phyloP scores from a whole-genome alignment of 2,113 vertebrate genomes.

The Anolis carolinensis region DNA sequence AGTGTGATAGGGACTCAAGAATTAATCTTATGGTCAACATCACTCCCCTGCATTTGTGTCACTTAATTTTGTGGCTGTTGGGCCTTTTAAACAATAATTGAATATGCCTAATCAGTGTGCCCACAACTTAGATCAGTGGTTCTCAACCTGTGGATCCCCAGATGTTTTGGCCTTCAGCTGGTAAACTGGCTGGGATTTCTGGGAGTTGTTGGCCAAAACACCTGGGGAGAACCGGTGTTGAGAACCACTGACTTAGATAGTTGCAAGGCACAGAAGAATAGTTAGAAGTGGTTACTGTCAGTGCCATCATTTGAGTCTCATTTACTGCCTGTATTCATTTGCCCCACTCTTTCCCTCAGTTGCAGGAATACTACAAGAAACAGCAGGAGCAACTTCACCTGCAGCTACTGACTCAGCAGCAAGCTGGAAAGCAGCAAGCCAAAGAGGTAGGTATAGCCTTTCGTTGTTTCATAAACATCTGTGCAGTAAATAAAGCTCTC shows the following conservation, averaged over 20 bases:
- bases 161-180: too few species aligned
- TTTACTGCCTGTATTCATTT: not conserved
- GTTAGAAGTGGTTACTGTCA: not conserved
- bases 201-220: too few species aligned
- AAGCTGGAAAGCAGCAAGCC: slow-evolving; percentile 88
- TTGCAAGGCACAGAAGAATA: not conserved
- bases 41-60: too few species aligned
- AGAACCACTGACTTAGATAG: too few species aligned
- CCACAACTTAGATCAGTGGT: too few species aligned
- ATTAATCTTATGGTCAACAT: too few species aligned
- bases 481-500: not conserved
- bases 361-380: slow-evolving; percentile 99
- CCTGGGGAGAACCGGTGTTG: too few species aligned
- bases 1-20: too few species aligned
- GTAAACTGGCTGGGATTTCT: too few species aligned
- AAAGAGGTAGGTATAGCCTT: slow-evolving; percentile 89
- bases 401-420: slow-evolving; percentile 96
- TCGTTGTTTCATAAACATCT: not conserved
- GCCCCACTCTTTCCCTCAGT: slow-evolving; percentile 69
- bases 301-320: fast-evolving
- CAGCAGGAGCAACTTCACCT: slow-evolving; percentile 98
- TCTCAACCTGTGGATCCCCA: too few species aligned
- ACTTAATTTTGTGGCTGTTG: not conserved
- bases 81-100: not conserved
- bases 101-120: not conserved